phyloP scores from a whole-genome alignment of 2,888 invertebrate species.

The Eilema sororculum region DNA sequence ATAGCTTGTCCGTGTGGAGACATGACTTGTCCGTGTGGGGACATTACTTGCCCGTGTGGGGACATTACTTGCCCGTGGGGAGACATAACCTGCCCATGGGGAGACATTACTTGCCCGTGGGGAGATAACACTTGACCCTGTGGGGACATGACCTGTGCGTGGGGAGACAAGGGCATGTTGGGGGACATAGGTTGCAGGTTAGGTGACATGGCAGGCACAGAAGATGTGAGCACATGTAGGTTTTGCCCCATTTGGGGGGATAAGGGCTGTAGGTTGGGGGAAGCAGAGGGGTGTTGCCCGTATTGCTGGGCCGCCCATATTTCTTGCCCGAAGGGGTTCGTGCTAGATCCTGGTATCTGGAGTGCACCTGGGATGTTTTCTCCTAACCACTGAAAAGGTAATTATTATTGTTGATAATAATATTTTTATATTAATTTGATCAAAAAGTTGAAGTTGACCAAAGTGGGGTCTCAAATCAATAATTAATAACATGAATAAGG shows the following conservation, averaged over 20 bases:
- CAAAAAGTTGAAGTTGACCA: too few species aligned
- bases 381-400: constrained; percentile 19
- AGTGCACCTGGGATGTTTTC: constrained; percentile 43
- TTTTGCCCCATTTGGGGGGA: constrained; percentile 25
- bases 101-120: constrained; percentile 27
- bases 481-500: neutral
- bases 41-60: constrained; percentile 31
- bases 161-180: constrained; percentile 30
- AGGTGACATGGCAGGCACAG: constrained; percentile 26
- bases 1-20: constrained; percentile 29
- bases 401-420: too few species aligned
- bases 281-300: constrained; percentile 23
- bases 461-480: too few species aligned
- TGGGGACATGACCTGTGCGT: constrained; percentile 19
- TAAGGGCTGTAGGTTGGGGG: constrained; percentile 27
- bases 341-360: constrained; percentile 41
- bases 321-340: constrained; percentile 43
- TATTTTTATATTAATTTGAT: too few species aligned
- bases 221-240: constrained; percentile 31
- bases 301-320: constrained; percentile 39
- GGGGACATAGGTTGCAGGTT: constrained; percentile 35
- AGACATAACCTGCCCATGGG: constrained; percentile 25
- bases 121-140: constrained; percentile 26
- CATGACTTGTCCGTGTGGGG: constrained; percentile 26
- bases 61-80: constrained; percentile 39